Conservation (phyloP, 2,113 vertebrate species). For the Saguinus imperator region DNA sequence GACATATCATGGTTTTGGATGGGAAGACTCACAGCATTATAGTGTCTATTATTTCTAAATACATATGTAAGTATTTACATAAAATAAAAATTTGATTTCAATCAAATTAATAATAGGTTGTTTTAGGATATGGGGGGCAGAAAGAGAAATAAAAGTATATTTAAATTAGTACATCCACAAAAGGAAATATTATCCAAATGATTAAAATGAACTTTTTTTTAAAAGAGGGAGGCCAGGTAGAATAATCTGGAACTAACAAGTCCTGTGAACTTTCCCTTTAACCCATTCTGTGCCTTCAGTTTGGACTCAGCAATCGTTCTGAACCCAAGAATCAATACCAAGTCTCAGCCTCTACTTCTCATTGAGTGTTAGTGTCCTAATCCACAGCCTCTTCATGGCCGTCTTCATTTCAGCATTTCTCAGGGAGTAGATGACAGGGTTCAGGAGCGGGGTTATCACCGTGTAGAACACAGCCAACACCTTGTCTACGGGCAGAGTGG, state of each 20-base stretch:
- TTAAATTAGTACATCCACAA: not conserved
- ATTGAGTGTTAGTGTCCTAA: not conserved
- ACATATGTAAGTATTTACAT: not conserved
- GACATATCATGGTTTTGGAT: not conserved
- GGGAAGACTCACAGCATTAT: not conserved
- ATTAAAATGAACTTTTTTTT: not conserved
- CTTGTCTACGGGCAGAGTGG: constrained; percentile 56
- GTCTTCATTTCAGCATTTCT: constrained; percentile 72
- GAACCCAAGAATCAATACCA: not conserved
- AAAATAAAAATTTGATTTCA: not conserved
- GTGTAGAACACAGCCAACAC: constrained; percentile 66
- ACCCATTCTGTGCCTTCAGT: not conserved
- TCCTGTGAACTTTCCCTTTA: too few relatives aligned
- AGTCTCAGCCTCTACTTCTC: not conserved
- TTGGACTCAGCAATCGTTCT: not conserved
- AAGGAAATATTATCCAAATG: not conserved
- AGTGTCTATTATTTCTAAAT: not conserved
- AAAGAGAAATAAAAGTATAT: not conserved
- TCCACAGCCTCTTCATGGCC: constrained; percentile 41
- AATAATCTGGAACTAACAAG: not conserved
- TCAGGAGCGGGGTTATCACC: constrained; percentile 56
- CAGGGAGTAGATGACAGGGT: constrained; percentile 71
- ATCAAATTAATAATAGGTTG: not conserved
- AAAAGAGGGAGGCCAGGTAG: not conserved
- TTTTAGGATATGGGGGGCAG: not conserved